These are phyloP conservation scores for Tolmerus cingulatus DNA, from an alignment of 2,888 invertebrate genomes.

Conservation along the genomic window DNA sequence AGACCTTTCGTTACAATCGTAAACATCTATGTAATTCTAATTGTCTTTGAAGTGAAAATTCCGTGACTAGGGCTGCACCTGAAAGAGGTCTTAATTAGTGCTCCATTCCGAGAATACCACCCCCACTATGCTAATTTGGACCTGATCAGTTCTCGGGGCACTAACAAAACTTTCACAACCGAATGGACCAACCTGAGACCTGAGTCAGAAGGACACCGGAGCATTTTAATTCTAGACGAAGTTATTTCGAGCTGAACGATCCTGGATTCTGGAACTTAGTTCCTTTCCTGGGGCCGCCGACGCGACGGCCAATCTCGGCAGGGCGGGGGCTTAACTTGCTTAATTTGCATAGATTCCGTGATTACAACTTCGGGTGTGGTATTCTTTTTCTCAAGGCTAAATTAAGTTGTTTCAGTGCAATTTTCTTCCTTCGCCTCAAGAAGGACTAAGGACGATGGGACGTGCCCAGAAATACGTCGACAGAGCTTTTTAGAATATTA, in stretches of 20 bases:
- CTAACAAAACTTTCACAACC: neutral
- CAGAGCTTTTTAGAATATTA: neutral
- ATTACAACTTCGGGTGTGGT: neutral
- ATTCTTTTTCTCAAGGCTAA: neutral
- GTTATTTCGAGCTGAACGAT: neutral
- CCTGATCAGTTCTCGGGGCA: neutral
- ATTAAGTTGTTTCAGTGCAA: neutral
- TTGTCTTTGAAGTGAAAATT: neutral
- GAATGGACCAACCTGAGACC: neutral
- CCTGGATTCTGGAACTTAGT: neutral
- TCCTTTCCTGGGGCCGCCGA: neutral
- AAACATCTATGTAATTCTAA: neutral
- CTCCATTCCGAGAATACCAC: neutral
- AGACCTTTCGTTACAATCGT: neutral
- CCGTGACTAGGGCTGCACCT: neutral
- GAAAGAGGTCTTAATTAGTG: neutral
- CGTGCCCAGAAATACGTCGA: neutral
- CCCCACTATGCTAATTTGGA: neutral
- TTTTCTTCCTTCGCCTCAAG: neutral
- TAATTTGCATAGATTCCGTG: neutral
- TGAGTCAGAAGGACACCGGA: neutral
- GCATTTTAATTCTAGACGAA: neutral
- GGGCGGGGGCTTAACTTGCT: neutral
- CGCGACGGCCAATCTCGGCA: neutral
- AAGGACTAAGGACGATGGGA: neutral